Conservation (phyloP, 2,797 vertebrate genomes). For the Pseudochromis fuscus region DNA sequence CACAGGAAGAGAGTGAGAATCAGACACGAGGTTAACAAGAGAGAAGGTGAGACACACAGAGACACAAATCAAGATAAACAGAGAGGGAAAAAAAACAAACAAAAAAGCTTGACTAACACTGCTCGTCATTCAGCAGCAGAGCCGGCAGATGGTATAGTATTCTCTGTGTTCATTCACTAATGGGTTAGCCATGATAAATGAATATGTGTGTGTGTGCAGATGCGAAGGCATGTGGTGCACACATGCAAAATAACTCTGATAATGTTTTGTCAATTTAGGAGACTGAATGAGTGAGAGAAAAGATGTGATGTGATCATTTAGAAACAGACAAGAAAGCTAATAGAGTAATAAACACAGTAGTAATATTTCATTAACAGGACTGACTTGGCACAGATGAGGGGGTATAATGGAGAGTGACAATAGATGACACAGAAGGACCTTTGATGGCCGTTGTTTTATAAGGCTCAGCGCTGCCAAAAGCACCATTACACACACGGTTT, state of each 20-base stretch:
- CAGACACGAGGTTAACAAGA: conserved; percentile 29
- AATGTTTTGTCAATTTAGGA: conserved; percentile 29
- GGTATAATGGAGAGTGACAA: conserved; percentile 39
- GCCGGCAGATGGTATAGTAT: conserved; percentile 44
- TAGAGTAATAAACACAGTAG: conserved; percentile 37
- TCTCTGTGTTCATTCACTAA: conserved; percentile 46
- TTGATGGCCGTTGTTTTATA: conserved; percentile 50
- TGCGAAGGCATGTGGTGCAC: conserved; percentile 5
- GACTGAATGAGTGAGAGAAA: conserved; percentile 23
- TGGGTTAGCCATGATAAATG: not conserved
- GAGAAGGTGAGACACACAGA: conserved; percentile 40
- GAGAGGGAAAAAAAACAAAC: not conserved
- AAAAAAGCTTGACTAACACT: not conserved
- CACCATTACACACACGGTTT: conserved; percentile 32
- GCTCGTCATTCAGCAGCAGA: conserved; percentile 28
- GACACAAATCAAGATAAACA: conserved; percentile 46
- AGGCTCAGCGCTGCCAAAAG: conserved; percentile 42
- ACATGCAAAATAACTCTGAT: conserved; percentile 8
- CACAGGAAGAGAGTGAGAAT: conserved; percentile 23
- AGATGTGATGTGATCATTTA: conserved; percentile 26
- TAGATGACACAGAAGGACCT: conserved; percentile 46
- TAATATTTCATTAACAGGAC: conserved; percentile 49
- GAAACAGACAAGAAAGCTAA: conserved; percentile 33
- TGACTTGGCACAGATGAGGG: conserved; percentile 40
- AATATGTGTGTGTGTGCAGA: conserved; percentile 10